phyloP scores from a whole-genome alignment of 2,113 vertebrate genomes.

The Sula dactylatra region DNA sequence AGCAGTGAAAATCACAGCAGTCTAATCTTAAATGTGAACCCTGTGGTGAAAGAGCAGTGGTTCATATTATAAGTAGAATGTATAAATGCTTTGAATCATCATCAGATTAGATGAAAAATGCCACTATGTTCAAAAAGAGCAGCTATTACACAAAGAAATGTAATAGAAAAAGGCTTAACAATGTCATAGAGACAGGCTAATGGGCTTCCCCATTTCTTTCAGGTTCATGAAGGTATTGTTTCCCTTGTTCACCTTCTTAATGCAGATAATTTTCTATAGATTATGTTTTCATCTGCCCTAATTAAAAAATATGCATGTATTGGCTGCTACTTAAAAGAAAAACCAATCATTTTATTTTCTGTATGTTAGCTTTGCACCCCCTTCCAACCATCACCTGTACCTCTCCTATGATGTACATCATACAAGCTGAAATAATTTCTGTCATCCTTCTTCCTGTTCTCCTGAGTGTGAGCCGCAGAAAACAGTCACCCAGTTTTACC shows the following conservation, averaged over 20 bases:
- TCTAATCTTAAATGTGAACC: constrained; percentile 37
- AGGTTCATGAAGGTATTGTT: neutral
- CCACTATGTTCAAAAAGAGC: constrained; percentile 30
- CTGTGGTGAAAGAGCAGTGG: constrained; percentile 4
- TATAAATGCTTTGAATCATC: constrained; percentile 47
- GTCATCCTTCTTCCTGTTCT: neutral
- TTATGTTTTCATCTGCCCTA: neutral
- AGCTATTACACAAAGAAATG: neutral
- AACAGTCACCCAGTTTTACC: neutral
- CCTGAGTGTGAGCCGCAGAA: neutral
- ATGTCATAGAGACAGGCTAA: constrained; percentile 14
- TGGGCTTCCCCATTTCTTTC: neutral
- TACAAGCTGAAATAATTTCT: neutral
- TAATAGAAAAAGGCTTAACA: neutral
- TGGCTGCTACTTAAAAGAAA: neutral
- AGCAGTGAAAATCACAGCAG: constrained; percentile 45
- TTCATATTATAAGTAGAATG: constrained; percentile 18
- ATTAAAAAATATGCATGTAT: neutral
- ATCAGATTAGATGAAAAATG: constrained; percentile 47
- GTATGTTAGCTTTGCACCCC: neutral
- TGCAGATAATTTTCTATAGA: neutral
- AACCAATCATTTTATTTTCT: neutral
- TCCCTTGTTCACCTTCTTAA: neutral
- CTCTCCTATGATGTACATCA: neutral
- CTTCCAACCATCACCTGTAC: neutral